These are phyloP conservation scores for Dendrolimus kikuchii DNA, from an alignment of 1,140 invertebrate species.

Conservation along the genomic window DNA sequence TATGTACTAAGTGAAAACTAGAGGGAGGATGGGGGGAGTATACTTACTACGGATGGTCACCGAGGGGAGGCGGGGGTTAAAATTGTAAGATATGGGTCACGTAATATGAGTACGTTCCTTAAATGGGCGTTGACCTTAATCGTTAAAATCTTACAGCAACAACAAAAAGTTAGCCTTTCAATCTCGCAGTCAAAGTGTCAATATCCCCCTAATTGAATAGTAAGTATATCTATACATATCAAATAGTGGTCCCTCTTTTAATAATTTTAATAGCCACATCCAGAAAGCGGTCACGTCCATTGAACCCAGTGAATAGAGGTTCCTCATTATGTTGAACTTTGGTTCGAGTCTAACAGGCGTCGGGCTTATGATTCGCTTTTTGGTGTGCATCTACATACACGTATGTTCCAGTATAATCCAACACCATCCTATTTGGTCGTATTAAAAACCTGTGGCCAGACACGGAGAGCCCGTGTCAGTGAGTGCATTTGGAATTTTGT, in stretches of 20 bases:
- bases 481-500: constrained; percentile 58
- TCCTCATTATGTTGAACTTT: constrained; percentile 61
- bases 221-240: no score
- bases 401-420: constrained; percentile 23
- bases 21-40: no score
- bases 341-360: constrained; percentile 56
- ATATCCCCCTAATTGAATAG: no score
- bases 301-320: constrained; percentile 39
- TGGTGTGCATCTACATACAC: constrained; percentile 40
- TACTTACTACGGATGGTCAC: no score
- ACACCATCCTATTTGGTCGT: constrained; percentile 57
- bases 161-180: no score
- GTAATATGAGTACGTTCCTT: no score
- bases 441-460: constrained; percentile 69
- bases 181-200: no score
- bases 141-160: no score
- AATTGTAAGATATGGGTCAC: no score
- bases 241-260: background rate
- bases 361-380: constrained; percentile 62
- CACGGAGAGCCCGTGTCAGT: constrained; percentile 34
- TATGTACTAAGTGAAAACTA: no score
- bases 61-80: no score
- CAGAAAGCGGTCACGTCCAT: constrained; percentile 16
- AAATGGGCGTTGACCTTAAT: no score
- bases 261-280: constrained; percentile 19